Evolutionary conservation across 2,113 vertebrate species (phyloP).

Genomic region (Guaruba guarouba): DNA sequence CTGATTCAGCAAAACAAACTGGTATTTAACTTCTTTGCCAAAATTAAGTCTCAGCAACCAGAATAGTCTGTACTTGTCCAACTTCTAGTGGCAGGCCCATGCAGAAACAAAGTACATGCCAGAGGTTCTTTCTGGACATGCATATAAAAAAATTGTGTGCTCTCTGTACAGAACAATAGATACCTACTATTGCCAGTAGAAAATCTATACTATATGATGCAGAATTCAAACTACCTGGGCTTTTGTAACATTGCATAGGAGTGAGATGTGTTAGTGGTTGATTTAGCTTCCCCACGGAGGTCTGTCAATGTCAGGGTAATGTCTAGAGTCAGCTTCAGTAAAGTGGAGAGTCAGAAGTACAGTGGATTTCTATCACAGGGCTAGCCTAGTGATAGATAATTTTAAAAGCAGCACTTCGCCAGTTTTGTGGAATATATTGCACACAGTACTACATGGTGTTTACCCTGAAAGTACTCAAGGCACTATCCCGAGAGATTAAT

Average conservation of each 20-base stretch:
- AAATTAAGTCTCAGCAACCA: background rate
- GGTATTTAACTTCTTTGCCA: background rate
- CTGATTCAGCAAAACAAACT: background rate
- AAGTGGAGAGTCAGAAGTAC: background rate
- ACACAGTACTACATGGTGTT: background rate
- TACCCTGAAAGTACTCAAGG: background rate
- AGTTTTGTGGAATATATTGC: background rate
- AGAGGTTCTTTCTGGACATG: background rate
- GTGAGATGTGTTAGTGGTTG: background rate
- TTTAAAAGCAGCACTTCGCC: background rate
- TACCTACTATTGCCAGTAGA: background rate
- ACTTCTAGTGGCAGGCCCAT: background rate
- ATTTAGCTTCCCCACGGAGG: background rate
- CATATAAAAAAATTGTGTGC: background rate
- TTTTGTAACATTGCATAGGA: background rate
- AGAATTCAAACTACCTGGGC: background rate
- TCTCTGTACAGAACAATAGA: background rate
- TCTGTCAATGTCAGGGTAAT: background rate
- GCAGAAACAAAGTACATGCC: background rate
- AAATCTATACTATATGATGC: background rate
- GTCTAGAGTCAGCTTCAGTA: background rate
- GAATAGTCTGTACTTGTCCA: background rate
- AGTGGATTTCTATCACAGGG: background rate
- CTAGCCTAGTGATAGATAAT: background rate
- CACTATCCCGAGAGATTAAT: background rate